Base-by-base conservation (phyloP, 2,797 vertebrate genomes). In the Spinibarbus caldwelli region DNA sequence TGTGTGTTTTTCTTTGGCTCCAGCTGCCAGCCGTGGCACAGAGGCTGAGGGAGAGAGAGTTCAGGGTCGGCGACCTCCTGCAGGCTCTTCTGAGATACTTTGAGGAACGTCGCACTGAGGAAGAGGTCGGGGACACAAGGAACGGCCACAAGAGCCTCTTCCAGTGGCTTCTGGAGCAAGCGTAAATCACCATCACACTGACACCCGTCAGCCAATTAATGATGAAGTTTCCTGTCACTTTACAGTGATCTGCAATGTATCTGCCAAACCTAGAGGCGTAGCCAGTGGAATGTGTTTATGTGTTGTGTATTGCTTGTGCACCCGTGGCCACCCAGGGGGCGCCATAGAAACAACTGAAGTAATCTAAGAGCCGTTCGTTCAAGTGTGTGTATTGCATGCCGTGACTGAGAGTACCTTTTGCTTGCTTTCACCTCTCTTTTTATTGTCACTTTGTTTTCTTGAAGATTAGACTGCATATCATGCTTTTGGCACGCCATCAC, bases 51-150 rank as follows among this genome's bases (percentile, higher is more conserved):
- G 97, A 97, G 86, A 95, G 92, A 90, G 95, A 93, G 86, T 97
- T 97, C 96, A 95, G 94, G 90, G 96, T 96, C 31, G 96, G 97
- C 36, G 97, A 98, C 86, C 95, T 99, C 80, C 95, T 99, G 64
- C 97, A 97, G 92, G 95, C 95, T 38, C 94, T 99, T 85, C 92
- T 99, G 91, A 96, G 94, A 62, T 99, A 99, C 86, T 97, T 95
- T 47, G 97, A 98, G 80, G 94, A 93, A 81, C 83, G 70, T 79
- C 96, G 94, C 47, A 4, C 52, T 6, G 96, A 93, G 70, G 90
- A 89, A 12, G 86, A 68, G 29, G 31, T 41, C 2, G 81, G 68
- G 54, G 89, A 86, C 72, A 80, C 85, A 43, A 92, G 90, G n/a
- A 78, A 85, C 83, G 85, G 89, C 31, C 90, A 86, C 79, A 90